Percentiles rank a stretch among this genome's conserved stretches.
Conservation (phyloP, 2,888 invertebrate species). For the Erannis defoliaria region DNA sequence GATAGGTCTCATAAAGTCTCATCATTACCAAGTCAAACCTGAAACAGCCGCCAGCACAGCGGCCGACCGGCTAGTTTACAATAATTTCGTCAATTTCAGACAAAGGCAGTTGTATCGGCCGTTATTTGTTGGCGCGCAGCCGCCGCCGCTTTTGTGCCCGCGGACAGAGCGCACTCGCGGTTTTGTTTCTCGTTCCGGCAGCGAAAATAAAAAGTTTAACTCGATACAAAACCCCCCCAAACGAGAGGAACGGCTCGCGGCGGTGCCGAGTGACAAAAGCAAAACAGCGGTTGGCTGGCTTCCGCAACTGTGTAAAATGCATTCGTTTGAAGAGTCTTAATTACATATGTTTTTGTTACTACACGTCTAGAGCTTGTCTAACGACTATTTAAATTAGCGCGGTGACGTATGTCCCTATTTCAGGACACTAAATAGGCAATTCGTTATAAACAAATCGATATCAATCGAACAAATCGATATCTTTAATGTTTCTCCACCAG, state of each 20-base stretch:
- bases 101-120: conserved; percentile 39
- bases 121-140: conserved; percentile 43
- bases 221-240: conserved; percentile 43
- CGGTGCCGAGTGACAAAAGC: conserved; percentile 44
- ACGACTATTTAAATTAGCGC: too few species aligned
- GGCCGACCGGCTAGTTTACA: conserved; percentile 15
- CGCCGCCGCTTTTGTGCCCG: conserved; percentile 40
- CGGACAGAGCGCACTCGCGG: conserved; percentile 38
- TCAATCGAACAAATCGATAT: too few species aligned
- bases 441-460: too few species aligned
- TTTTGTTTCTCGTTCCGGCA: conserved; percentile 46
- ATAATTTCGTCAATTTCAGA: conserved; percentile 33
- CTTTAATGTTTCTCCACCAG: too few species aligned
- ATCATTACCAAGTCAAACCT: conserved; percentile 1
- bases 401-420: too few species aligned
- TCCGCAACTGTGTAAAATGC: conserved; percentile 17
- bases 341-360: neutral
- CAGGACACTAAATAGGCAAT: too few species aligned
- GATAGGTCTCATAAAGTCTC: neutral
- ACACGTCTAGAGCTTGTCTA: too few species aligned
- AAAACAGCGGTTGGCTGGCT: conserved; percentile 36
- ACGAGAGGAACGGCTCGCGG: conserved; percentile 41
- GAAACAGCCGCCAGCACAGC: neutral
- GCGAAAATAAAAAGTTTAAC: conserved; percentile 39
- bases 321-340: conserved; percentile 1